Conservation (phyloP, 2,888 invertebrate genomes). For the Lasioglossum malachurum region DNA sequence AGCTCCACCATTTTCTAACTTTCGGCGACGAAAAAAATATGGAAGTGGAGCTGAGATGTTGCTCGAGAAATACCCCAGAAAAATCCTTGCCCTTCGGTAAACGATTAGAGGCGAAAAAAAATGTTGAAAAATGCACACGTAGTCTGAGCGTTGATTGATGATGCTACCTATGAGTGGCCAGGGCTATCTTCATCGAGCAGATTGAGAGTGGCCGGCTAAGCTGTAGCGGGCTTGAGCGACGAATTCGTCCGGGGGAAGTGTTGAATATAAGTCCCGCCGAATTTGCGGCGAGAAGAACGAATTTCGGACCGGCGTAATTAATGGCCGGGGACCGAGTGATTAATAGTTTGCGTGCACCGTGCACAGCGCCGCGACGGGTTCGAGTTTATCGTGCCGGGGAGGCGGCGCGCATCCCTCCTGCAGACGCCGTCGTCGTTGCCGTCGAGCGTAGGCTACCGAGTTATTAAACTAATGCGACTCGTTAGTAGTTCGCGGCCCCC, state of each 20-base stretch:
- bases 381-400: slow-evolving; percentile 49
- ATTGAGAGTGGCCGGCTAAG: not conserved
- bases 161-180: not conserved
- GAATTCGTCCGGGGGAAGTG: not conserved
- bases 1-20: not conserved
- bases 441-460: slow-evolving; percentile 58
- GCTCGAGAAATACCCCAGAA: not conserved
- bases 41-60: not conserved
- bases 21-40: not conserved
- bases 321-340: slow-evolving; percentile 52
- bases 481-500: slow-evolving; percentile 54
- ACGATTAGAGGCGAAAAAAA: accelerated
- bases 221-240: not conserved
- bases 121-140: not conserved
- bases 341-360: slow-evolving; percentile 51
- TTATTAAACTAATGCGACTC: slow-evolving; percentile 76
- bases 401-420: not conserved
- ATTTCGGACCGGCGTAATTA: slow-evolving; percentile 61
- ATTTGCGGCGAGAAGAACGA: slow-evolving; percentile 40
- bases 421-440: not conserved
- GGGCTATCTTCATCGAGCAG: not conserved
- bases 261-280: slow-evolving; percentile 20
- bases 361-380: slow-evolving; percentile 32
- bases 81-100: accelerated
- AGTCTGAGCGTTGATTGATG: not conserved